phyloP scores from a whole-genome alignment of 2,888 invertebrate species.

The Craniophora ligustri region DNA sequence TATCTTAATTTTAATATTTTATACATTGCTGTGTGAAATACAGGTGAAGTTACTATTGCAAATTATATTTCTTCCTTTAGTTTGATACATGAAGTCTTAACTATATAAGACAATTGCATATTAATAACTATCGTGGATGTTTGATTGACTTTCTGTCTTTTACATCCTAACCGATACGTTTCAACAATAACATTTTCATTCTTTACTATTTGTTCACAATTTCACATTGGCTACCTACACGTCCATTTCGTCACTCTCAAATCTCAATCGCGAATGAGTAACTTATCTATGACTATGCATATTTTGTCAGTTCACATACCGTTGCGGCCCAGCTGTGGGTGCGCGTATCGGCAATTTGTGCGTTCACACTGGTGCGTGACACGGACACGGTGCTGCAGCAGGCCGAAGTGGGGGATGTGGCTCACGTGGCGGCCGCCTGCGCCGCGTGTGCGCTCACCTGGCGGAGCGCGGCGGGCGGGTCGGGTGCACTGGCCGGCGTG shows the following conservation, averaged over 20 bases:
- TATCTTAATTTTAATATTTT: conserved; percentile 25
- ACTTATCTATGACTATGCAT: conserved; percentile 62
- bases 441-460: conserved; percentile 60
- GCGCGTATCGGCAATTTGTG: conserved; percentile 46
- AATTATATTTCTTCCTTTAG: conserved; percentile 74
- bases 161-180: conserved; percentile 73
- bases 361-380: conserved; percentile 57
- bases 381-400: conserved; percentile 35
- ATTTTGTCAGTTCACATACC: conserved; percentile 70
- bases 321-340: conserved; percentile 58
- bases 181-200: conserved; percentile 84
- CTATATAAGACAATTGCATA: conserved; percentile 57
- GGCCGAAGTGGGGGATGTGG: conserved; percentile 35
- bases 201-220: conserved; percentile 78
- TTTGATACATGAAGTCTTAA: conserved; percentile 57
- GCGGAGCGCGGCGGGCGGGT: conserved; percentile 59
- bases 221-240: conserved; percentile 83
- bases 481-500: conserved; percentile 48
- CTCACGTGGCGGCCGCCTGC: conserved; percentile 52
- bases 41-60: conserved; percentile 29
- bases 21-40: conserved; percentile 33
- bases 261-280: conserved; percentile 63
- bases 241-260: conserved; percentile 68
- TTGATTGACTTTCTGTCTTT: conserved; percentile 76
- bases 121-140: conserved; percentile 66